Percentiles rank a stretch among this genome's conserved stretches.
Conservation (phyloP, 2,113 vertebrate genomes). For the Ondatra zibethicus region DNA sequence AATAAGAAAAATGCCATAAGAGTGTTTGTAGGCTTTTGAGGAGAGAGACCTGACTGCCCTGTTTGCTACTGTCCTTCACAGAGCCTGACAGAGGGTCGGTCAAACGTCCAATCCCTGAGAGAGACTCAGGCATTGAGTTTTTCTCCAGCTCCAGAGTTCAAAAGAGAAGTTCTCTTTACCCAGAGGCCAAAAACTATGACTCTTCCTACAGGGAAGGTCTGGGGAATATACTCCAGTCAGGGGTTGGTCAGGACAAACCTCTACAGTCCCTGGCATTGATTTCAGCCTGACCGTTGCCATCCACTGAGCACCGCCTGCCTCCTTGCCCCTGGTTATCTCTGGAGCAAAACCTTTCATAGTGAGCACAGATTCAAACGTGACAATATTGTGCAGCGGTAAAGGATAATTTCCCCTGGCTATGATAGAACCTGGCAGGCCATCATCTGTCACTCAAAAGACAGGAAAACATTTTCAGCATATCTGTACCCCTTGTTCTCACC, state of each 20-base stretch:
- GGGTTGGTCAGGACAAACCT: not conserved
- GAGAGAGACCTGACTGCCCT: not conserved
- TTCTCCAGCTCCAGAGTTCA: not conserved
- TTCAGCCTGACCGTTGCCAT: fast-evolving
- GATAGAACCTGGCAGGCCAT: not conserved
- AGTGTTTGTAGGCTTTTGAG: not conserved
- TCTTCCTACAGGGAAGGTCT: not conserved
- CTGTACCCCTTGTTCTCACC: not conserved
- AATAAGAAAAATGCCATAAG: not conserved
- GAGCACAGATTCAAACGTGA: not conserved
- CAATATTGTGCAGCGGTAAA: not conserved
- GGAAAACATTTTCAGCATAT: not conserved
- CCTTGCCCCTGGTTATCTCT: not conserved
- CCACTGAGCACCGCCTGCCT: not conserved
- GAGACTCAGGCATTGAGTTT: not conserved
- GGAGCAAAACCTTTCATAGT: not conserved
- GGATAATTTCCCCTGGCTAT: not conserved
- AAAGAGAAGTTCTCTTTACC: not conserved
- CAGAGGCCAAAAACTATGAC: not conserved
- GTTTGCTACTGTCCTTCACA: not conserved
- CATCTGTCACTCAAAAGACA: not conserved
- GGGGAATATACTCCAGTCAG: not conserved
- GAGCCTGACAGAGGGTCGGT: not conserved
- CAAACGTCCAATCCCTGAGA: not conserved
- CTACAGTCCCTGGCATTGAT: not conserved